phyloP scores from a whole-genome alignment of 2,113 vertebrate genomes.

The Cercocebus atys region DNA sequence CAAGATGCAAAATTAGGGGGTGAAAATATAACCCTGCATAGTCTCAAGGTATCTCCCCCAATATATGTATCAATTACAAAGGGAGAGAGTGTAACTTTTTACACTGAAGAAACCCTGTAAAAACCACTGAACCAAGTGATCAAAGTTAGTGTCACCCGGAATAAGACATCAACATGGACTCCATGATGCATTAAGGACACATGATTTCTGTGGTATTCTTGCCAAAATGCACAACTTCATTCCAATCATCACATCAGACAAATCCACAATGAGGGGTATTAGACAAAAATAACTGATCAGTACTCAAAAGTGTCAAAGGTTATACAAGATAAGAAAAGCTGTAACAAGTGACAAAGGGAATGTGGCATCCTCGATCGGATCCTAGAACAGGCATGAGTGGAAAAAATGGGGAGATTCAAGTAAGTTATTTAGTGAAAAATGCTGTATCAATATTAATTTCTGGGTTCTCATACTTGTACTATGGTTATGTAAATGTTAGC shows the following conservation, averaged over 20 bases:
- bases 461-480: neutral
- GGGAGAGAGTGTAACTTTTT: neutral
- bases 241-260: neutral
- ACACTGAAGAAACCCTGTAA: neutral
- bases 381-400: neutral
- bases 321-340: neutral
- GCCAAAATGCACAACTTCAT: neutral
- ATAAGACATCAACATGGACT: neutral
- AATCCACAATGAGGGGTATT: neutral
- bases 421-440: neutral
- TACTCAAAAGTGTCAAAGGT: neutral
- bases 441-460: neutral
- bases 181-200: neutral
- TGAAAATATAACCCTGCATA: neutral
- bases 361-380: neutral
- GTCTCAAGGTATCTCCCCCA: neutral
- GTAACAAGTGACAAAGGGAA: neutral
- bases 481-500: neutral
- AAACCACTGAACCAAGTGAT: neutral
- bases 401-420: neutral
- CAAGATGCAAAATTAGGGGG: neutral
- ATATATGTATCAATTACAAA: neutral
- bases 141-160: too few species aligned
- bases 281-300: neutral
- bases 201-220: neutral